Evolutionary conservation across 30 jellyfish, hydroid and myxozoan genomes (phyloP).

Genomic region (Aurelia aurita complex sp. Pacific): DNA sequence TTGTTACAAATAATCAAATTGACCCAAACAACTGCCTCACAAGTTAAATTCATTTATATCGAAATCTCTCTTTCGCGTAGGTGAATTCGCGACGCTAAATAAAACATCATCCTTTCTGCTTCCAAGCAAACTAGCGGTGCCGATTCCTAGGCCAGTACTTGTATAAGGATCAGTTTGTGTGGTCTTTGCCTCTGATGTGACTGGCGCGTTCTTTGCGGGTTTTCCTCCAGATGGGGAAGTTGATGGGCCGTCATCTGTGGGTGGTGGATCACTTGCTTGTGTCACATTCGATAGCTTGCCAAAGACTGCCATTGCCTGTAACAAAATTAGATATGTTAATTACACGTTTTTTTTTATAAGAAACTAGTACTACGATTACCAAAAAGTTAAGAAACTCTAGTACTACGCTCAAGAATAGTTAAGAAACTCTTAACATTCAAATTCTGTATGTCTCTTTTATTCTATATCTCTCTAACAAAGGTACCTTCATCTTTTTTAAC

Average conservation of each 20-base stretch:
- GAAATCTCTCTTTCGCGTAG: conserved; percentile 89
- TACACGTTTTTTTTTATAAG: too few species aligned
- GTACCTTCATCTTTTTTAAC: too few species aligned
- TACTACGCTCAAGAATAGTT: too few species aligned
- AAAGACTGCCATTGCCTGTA: conserved; percentile 95
- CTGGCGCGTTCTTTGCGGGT: neutral
- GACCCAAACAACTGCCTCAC: neutral
- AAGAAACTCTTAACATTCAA: too few species aligned
- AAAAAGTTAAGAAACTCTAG: too few species aligned
- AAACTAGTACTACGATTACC: too few species aligned
- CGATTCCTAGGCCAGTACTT: conserved; percentile 21
- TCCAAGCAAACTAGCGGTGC: conserved; percentile 40
- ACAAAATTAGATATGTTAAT: neutral
- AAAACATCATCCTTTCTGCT: conserved; percentile 18
- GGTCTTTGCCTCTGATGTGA: neutral
- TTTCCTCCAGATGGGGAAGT: conserved; percentile 19
- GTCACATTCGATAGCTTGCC: conserved; percentile 60
- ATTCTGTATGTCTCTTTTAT: too few species aligned
- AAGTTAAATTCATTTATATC: conserved; percentile 19
- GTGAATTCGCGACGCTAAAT: conserved; percentile 84
- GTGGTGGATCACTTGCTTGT: conserved; percentile 29
- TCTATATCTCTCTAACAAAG: too few species aligned
- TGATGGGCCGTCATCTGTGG: conserved; percentile 47
- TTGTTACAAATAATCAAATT: too few species aligned
- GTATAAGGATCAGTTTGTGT: neutral